Conservation (phyloP, 2,113 vertebrate genomes). For the Pterocles burchelli region DNA sequence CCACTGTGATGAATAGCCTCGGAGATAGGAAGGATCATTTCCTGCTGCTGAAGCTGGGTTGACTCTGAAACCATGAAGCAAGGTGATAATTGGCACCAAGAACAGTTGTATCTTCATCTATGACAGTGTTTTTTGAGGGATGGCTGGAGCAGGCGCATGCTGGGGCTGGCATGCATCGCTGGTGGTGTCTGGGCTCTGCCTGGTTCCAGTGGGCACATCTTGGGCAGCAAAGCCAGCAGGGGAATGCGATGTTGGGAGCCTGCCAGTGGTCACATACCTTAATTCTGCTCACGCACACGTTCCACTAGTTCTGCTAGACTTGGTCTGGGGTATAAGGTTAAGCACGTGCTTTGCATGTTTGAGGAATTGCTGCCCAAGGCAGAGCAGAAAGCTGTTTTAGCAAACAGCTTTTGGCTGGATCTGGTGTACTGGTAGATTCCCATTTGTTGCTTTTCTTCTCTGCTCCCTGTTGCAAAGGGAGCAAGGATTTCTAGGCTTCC, state of each 20-base stretch:
- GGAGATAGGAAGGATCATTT: not conserved
- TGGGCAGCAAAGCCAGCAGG: not conserved
- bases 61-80: not conserved
- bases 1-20: not conserved
- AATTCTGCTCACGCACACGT: not conserved
- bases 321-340: not conserved
- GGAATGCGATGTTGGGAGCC: not conserved
- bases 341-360: not conserved
- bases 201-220: rapidly evolving
- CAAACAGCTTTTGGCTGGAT: not conserved
- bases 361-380: not conserved
- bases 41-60: not conserved
- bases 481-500: not conserved
- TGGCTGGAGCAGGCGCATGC: not conserved
- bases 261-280: not conserved
- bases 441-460: not conserved
- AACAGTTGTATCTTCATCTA: not conserved
- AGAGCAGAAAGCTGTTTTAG: not conserved
- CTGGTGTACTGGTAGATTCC: not conserved
- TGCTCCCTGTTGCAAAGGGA: not conserved
- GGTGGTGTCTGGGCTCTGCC: rapidly evolving
- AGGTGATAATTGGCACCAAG: not conserved
- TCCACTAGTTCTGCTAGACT: not conserved
- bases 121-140: not conserved
- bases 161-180: not conserved